phyloP scores from a whole-genome alignment of 1,140 invertebrate genomes.

The Brachionus manjavacas region DNA sequence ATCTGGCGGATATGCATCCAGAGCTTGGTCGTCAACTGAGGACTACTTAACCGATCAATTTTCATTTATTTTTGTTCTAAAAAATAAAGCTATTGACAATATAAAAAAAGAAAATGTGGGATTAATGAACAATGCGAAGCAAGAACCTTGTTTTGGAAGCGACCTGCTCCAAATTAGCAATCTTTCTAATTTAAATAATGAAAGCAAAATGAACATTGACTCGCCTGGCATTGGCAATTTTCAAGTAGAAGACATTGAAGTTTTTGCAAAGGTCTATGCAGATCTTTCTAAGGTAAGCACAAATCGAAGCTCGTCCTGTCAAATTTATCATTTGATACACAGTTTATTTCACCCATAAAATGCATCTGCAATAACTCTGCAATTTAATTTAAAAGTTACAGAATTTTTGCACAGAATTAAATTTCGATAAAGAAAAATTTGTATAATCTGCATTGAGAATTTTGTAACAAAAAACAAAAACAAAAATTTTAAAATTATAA shows the following conservation, averaged over 20 bases:
- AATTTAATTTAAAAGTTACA: too few relatives aligned
- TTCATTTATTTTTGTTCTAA: slow-evolving; percentile 44
- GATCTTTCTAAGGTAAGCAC: neutral
- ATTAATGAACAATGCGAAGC: neutral
- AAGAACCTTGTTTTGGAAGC: neutral
- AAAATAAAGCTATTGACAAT: neutral
- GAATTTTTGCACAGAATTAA: too few relatives aligned
- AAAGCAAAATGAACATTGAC: neutral
- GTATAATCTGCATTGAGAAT: too few relatives aligned
- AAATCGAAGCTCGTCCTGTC: too few relatives aligned
- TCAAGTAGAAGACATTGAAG: neutral
- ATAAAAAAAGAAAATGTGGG: neutral
- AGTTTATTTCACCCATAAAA: too few relatives aligned
- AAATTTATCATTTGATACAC: too few relatives aligned
- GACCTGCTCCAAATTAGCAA: neutral
- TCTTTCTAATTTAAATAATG: slow-evolving; percentile 1
- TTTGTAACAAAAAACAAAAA: too few relatives aligned
- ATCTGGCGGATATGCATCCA: slow-evolving; percentile 44
- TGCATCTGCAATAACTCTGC: too few relatives aligned
- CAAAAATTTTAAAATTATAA: too few relatives aligned
- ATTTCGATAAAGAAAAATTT: too few relatives aligned
- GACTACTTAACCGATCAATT: slow-evolving; percentile 11
- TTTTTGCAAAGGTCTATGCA: neutral
- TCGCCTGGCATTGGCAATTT: neutral
- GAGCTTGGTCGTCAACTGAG: slow-evolving; percentile 30